Evolutionary conservation across 2,797 vertebrate genomes (phyloP).

Genomic region (Todus mexicanus): DNA sequence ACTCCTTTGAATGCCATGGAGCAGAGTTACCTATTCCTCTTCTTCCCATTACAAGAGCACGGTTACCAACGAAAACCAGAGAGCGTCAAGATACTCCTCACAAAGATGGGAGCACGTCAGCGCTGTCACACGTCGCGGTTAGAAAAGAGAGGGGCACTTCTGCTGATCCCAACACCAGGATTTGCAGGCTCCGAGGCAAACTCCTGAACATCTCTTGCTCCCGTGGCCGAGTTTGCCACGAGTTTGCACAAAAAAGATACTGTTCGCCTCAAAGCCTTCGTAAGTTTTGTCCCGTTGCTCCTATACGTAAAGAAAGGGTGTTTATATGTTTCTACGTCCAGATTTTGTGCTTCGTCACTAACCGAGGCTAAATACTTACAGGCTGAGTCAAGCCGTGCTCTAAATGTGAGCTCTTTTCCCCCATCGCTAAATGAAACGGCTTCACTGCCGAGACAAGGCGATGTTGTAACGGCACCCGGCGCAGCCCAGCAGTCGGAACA

Average conservation of each 20-base stretch:
- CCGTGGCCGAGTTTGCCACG: neutral
- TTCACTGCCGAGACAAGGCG: neutral
- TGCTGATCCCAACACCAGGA: neutral
- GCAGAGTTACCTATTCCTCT: neutral
- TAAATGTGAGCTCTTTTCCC: neutral
- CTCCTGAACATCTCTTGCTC: neutral
- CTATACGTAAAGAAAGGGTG: neutral
- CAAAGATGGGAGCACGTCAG: neutral
- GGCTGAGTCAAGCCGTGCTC: constrained; percentile 25
- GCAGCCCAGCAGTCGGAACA: neutral
- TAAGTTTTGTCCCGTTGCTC: neutral
- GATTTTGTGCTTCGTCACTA: neutral
- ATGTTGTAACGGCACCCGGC: neutral
- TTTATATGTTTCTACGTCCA: neutral
- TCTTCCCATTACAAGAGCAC: neutral
- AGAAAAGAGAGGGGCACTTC: neutral
- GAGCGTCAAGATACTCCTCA: neutral
- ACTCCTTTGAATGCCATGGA: neutral
- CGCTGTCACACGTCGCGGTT: neutral
- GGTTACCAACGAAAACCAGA: fast-evolving
- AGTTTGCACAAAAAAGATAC: neutral
- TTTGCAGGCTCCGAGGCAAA: neutral
- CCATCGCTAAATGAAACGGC: neutral
- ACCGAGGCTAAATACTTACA: neutral
- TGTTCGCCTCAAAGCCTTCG: neutral